A percentile compares a stretch with the other conserved stretches of the same genome.
phyloP scores from a whole-genome alignment of 2,797 vertebrate species.

The Anguilla obscura region DNA sequence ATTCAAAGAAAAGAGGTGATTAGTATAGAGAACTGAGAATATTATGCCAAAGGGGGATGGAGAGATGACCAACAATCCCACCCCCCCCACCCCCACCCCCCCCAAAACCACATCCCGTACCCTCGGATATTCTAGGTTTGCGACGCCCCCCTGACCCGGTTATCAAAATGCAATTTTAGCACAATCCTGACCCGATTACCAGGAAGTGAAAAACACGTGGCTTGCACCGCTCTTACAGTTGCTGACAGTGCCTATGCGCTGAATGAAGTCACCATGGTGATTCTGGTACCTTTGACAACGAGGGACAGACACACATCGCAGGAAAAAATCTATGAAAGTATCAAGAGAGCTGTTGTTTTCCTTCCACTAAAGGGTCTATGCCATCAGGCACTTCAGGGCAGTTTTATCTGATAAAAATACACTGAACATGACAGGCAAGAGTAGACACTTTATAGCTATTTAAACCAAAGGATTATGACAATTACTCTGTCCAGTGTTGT shows the following conservation, averaged over 20 bases:
- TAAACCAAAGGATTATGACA: neutral
- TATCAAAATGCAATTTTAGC: neutral
- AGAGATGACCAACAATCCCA: neutral
- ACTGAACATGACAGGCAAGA: neutral
- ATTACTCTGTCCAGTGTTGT: neutral
- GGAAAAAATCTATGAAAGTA: neutral
- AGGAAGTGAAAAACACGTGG: neutral
- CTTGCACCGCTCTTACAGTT: neutral
- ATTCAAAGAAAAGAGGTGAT: slow-evolving; percentile 37
- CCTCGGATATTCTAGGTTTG: neutral
- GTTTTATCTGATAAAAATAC: neutral
- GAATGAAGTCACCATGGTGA: neutral
- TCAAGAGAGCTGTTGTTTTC: neutral
- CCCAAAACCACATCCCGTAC: neutral
- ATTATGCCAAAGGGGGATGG: neutral
- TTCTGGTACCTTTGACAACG: neutral
- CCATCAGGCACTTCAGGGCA: neutral
- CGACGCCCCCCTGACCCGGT: neutral
- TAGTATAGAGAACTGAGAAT: neutral
- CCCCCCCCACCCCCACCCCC: neutral
- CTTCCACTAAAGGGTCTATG: neutral
- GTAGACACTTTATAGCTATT: neutral
- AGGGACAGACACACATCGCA: neutral
- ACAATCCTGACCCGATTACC: slow-evolving; percentile 1
- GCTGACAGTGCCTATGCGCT: neutral